A percentile compares a stretch with the other conserved stretches of the same genome.
Conservation (phyloP, 2,888 invertebrate genomes). For the Meiosimyza platycephala region DNA sequence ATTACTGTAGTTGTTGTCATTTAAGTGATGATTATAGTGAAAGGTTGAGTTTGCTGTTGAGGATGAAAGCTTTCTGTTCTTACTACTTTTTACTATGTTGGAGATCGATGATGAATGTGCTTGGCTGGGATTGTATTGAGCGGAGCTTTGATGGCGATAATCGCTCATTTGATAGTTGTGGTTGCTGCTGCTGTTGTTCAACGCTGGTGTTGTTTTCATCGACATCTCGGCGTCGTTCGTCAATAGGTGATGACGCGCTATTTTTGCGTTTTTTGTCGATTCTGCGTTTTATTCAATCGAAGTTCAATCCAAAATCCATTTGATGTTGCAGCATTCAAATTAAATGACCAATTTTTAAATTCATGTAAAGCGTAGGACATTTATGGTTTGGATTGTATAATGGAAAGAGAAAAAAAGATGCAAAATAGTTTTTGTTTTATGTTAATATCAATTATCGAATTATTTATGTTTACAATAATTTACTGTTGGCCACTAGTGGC, state of each 20-base stretch:
- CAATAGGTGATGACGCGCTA: conserved; percentile 48
- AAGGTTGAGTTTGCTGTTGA: conserved; percentile 46
- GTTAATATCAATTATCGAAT: conserved; percentile 68
- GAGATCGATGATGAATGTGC: conserved; percentile 63
- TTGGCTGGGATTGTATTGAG: conserved; percentile 58
- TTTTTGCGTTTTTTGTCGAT: conserved; percentile 51
- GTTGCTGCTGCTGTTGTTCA: conserved; percentile 44
- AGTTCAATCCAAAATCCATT: conserved; percentile 6
- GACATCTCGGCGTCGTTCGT: conserved; percentile 40
- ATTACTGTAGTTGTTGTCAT: conserved; percentile 48
- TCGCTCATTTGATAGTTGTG: conserved; percentile 51
- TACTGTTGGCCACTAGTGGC: conserved; percentile 69
- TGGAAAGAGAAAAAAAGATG: conserved; percentile 60
- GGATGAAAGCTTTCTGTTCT: conserved; percentile 54
- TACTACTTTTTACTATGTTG: conserved; percentile 55
- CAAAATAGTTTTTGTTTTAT: conserved; percentile 68
- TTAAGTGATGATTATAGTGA: conserved; percentile 46
- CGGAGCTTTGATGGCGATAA: conserved; percentile 52
- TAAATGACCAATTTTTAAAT: conserved; percentile 12
- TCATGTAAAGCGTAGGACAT: conserved; percentile 35
- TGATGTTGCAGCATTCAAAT: conserved; percentile 23
- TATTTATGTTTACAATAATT: conserved; percentile 68
- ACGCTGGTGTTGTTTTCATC: conserved; percentile 46
- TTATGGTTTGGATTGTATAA: conserved; percentile 38
- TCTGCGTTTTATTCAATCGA: conserved; percentile 36